phyloP scores from a whole-genome alignment of 1,140 invertebrate species.

The Lethocerus indicus region DNA sequence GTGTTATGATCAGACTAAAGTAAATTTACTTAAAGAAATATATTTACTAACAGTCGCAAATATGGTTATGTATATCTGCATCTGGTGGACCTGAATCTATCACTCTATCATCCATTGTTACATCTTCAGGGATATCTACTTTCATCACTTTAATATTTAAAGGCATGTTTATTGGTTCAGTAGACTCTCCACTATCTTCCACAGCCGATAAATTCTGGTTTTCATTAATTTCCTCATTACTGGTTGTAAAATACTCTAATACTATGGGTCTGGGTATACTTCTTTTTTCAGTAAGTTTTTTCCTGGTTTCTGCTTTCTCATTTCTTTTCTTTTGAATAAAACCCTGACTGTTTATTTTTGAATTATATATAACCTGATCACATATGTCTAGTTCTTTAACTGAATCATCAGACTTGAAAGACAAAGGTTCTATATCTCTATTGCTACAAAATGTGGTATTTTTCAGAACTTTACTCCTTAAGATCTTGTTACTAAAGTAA shows the following conservation, averaged over 20 bases:
- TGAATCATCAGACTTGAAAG: background rate
- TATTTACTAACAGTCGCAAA: too few species aligned
- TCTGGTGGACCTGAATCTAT: too few species aligned
- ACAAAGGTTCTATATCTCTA: too few species aligned
- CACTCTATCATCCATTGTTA: too few species aligned
- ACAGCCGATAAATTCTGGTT: background rate
- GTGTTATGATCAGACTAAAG: too few species aligned
- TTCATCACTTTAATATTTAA: background rate
- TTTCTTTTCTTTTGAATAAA: constrained; percentile 2
- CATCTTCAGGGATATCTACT: background rate
- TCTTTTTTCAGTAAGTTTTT: background rate
- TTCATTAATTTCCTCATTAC: too few species aligned
- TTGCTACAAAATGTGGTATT: too few species aligned
- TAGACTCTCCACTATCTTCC: background rate
- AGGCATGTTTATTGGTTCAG: background rate
- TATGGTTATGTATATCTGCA: too few species aligned
- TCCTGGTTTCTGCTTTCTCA: background rate
- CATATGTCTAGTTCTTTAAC: background rate
- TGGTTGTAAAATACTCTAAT: constrained; percentile 6
- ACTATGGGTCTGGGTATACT: background rate
- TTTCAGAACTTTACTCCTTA: too few species aligned
- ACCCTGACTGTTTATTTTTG: background rate
- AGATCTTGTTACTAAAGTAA: too few species aligned
- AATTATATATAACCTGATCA: constrained; percentile 9
- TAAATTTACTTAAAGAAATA: too few species aligned